A percentile compares a stretch with the other conserved stretches of the same genome.
Evolutionary conservation across 2,797 vertebrate genomes (phyloP).

Genomic region (Chelmon rostratus): DNA sequence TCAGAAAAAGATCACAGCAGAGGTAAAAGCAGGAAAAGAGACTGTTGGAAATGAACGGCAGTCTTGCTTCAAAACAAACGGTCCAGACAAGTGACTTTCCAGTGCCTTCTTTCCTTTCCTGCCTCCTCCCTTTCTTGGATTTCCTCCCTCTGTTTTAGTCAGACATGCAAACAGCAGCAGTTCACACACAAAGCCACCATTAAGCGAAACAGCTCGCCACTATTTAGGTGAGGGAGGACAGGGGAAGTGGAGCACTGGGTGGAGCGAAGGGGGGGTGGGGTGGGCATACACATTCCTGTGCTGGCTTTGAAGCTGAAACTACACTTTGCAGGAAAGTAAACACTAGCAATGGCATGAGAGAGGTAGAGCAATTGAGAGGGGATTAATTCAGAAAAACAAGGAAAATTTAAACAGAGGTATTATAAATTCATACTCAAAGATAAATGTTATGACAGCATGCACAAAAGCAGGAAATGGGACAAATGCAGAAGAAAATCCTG

Average conservation of each 20-base stretch:
- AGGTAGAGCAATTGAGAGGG: slow-evolving; percentile 42
- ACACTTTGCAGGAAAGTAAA: slow-evolving; percentile 75
- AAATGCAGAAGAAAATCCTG: slow-evolving; percentile 42
- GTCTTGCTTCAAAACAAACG: slow-evolving; percentile 12
- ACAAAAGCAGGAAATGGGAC: slow-evolving; percentile 25
- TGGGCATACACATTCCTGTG: slow-evolving; percentile 71
- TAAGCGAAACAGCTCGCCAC: slow-evolving; percentile 66
- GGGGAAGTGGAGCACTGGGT: slow-evolving; percentile 73
- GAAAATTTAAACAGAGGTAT: slow-evolving; percentile 39
- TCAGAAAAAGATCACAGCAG: slow-evolving; percentile 1
- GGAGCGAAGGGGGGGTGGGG: slow-evolving; percentile 55
- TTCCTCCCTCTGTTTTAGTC: slow-evolving; percentile 56
- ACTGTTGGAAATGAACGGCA: slow-evolving; percentile 6
- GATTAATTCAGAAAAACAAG: slow-evolving; percentile 54
- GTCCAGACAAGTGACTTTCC: slow-evolving; percentile 23
- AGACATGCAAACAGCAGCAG: slow-evolving; percentile 62
- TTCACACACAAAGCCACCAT: slow-evolving; percentile 75
- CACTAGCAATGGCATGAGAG: slow-evolving; percentile 63
- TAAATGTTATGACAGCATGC: slow-evolving; percentile 55
- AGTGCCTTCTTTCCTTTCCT: slow-evolving; percentile 40
- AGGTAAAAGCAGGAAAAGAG: background rate
- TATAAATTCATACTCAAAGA: slow-evolving; percentile 51
- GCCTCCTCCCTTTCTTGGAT: slow-evolving; percentile 47
- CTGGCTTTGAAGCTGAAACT: slow-evolving; percentile 81
- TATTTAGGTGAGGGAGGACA: slow-evolving; percentile 73